These are phyloP conservation scores for Exephanes ischioxanthus DNA, from an alignment of 2,888 invertebrate species.

Conservation along the genomic window DNA sequence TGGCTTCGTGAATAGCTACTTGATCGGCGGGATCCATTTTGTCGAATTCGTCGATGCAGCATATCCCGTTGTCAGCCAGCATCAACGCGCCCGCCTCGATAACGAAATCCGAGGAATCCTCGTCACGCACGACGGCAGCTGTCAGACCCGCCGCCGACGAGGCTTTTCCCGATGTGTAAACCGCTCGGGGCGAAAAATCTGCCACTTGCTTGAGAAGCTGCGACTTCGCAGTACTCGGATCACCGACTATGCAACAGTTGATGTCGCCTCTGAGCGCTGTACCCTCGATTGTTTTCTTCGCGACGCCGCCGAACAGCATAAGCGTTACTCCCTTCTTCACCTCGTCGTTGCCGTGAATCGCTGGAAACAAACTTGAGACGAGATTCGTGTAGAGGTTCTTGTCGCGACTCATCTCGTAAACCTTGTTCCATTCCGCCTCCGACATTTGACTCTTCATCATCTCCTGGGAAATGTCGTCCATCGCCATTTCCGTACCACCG, in stretches of 20 bases:
- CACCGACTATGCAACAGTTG: conserved; percentile 99
- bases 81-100: conserved; percentile 99
- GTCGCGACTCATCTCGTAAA: conserved; percentile 99
- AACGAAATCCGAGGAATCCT: conserved; percentile 99
- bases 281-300: conserved; percentile 96
- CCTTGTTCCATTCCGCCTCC: conserved; percentile 96
- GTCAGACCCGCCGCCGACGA: conserved; percentile 99
- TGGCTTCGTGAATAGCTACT: conserved; percentile 99
- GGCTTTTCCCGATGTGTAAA: conserved; percentile 99
- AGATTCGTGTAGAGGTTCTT: conserved; percentile 95
- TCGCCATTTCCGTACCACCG: conserved; percentile 93
- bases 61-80: conserved; percentile 99
- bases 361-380: conserved; percentile 96
- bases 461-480: conserved; percentile 96
- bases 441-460: conserved; percentile 97
- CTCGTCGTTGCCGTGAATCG: conserved; percentile 98
- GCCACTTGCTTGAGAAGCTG: conserved; percentile 97
- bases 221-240: conserved; percentile 99
- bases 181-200: conserved; percentile 97
- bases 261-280: conserved; percentile 98
- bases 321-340: conserved; percentile 96
- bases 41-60: conserved; percentile 99
- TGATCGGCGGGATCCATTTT: conserved; percentile 99
- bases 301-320: conserved; percentile 98
- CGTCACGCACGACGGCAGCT: conserved; percentile 99